Evolutionary conservation across 2,888 invertebrate species (phyloP).

Genomic region (Dasysyrphus albostriatus): DNA sequence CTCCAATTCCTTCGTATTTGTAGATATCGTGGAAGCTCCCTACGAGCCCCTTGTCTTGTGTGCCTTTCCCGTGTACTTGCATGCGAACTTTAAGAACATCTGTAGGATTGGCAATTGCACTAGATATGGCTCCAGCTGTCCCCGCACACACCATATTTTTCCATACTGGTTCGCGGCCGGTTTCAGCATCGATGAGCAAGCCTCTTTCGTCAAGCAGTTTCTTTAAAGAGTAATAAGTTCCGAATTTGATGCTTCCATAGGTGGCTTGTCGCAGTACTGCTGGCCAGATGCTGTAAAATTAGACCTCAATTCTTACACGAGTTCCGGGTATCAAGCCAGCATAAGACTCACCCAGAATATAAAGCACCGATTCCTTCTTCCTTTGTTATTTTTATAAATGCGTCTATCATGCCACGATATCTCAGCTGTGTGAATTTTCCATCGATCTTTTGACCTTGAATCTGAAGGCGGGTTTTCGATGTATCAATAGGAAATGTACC

Average conservation of each 20-base stretch:
- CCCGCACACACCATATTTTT: constrained; percentile 92
- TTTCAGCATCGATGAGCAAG: constrained; percentile 81
- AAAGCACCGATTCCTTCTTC: constrained; percentile 94
- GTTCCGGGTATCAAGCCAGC: background rate
- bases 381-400: constrained; percentile 92
- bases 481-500: constrained; percentile 99
- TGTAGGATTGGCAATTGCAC: constrained; percentile 98
- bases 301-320: background rate
- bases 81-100: constrained; percentile 98
- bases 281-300: constrained; percentile 90
- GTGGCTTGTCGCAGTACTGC: constrained; percentile 96
- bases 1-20: constrained; percentile 91
- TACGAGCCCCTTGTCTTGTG: constrained; percentile 86
- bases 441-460: constrained; percentile 95
- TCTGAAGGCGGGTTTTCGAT: constrained; percentile 96
- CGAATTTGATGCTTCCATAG: constrained; percentile 98
- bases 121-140: constrained; percentile 90
- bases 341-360: constrained; percentile 90
- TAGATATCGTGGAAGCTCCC: constrained; percentile 94
- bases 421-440: constrained; percentile 89
- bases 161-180: constrained; percentile 85
- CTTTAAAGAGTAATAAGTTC: constrained; percentile 96
- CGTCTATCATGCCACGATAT: constrained; percentile 97
- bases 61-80: constrained; percentile 89
- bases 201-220: constrained; percentile 87